phyloP scores from a whole-genome alignment of 2,113 vertebrate genomes.

The Caretta caretta region DNA sequence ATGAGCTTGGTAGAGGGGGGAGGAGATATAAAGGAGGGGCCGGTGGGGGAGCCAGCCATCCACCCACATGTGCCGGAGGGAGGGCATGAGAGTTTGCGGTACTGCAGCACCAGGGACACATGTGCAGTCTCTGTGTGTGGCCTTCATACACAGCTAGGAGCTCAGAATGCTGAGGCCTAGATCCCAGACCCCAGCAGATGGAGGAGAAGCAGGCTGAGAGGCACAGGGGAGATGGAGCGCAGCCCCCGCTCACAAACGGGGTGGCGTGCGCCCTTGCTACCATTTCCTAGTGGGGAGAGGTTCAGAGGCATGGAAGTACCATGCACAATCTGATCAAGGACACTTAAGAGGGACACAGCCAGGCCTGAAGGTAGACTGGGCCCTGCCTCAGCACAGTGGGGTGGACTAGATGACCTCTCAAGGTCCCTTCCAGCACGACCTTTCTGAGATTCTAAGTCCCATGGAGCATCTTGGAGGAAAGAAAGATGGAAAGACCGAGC shows the following conservation, averaged over 20 bases:
- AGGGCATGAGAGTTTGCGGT: not conserved
- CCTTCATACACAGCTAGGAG: rapidly evolving
- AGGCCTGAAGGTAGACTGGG: not conserved
- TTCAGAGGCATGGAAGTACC: not conserved
- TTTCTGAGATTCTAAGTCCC: not conserved
- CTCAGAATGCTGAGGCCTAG: not conserved
- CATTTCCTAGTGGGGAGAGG: not conserved
- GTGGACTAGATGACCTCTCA: not conserved
- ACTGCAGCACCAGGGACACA: not conserved
- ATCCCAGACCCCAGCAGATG: not conserved
- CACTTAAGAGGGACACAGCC: not conserved
- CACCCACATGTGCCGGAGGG: not conserved
- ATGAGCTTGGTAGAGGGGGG: not conserved
- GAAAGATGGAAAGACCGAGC: not conserved
- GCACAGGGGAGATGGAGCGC: not conserved
- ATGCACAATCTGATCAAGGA: not conserved
- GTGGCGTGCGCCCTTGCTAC: not conserved
- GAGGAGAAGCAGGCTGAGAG: rapidly evolving
- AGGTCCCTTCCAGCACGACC: not conserved
- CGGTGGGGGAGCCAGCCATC: not conserved
- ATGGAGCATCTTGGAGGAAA: not conserved
- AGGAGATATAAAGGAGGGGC: not conserved
- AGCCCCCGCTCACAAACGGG: not conserved
- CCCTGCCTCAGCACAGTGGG: not conserved
- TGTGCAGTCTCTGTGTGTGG: too few relatives aligned